Evolutionary conservation across 2,113 vertebrate genomes (phyloP), one percentile per base, ranked within the genome.

Genomic region (Leiothrix lutea): DNA sequence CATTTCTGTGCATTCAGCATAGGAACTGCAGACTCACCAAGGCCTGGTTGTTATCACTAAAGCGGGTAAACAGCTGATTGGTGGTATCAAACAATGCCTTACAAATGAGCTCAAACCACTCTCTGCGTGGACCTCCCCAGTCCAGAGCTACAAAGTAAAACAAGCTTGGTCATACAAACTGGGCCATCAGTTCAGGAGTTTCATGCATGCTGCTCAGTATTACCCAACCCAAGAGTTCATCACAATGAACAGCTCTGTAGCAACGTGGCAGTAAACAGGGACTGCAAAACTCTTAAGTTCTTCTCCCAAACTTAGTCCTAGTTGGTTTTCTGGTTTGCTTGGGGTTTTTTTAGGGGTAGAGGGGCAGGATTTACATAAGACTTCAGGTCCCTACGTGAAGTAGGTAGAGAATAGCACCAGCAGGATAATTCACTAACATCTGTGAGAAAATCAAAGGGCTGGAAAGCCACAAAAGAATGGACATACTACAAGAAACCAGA

Each of bases 71-170:
- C 70, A 99, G 98, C 88, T 99, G 98, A 97, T 98, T 99, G 96
- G 98, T 98, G 84, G 99, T 99, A 96, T 99, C 99, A 97, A 99
- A 99, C 13, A 99, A 98, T 3, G 98, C 98, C 96, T 99, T 99
- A 95, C 99, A 99, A 93, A 99, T 98, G 36, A 99, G 98, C 88
- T 99, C 99, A 97, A 99, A 99, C 99, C 99, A 99, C 86, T 99
- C 99, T 90, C 99, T 98, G 56, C 99, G 99, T 67, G 99, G 99
- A 6, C 99, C 99, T 85, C 99, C 99, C 99, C 99, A 99, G 94
- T 99, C 99, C 94, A 99, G 97, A 95, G 99, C 99, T 99, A 96
- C 25, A 97, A 97, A 93, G 87, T 14, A 94, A 82, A 94, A 95
- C 38, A 97, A 84, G 23, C 21, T 57, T 47, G 44, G 67, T 77